Evolutionary conservation across 2,888 invertebrate species (phyloP).

Genomic region (Eupithecia tripunctaria): DNA sequence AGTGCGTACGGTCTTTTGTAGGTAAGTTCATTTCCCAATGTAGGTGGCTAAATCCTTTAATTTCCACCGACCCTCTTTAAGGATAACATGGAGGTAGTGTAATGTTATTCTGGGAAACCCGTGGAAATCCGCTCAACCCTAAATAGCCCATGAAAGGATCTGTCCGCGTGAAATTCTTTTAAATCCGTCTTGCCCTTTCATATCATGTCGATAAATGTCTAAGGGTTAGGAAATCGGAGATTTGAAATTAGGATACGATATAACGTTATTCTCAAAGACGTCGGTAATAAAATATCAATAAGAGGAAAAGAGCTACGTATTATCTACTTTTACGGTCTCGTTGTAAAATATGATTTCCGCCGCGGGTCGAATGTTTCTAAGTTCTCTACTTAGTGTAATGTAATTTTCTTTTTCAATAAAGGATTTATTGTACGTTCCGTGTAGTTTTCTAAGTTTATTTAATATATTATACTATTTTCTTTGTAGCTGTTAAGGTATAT

Average conservation of each 20-base stretch:
- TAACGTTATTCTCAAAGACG: not conserved
- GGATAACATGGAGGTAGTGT: not conserved
- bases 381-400: not conserved
- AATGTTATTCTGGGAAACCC: slow-evolving; percentile 11
- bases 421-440: too few relatives aligned
- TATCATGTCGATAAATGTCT: slow-evolving; percentile 3
- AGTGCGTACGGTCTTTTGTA: not conserved
- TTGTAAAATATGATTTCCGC: not conserved
- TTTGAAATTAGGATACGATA: not conserved
- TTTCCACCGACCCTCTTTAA: slow-evolving; percentile 5
- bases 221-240: not conserved
- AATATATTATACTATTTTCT: too few relatives aligned
- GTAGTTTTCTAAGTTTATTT: too few relatives aligned
- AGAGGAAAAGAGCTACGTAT: not conserved
- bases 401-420: too few relatives aligned
- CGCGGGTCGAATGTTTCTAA: not conserved
- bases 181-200: slow-evolving; percentile 7
- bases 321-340: not conserved
- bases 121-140: slow-evolving; percentile 9
- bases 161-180: slow-evolving; percentile 10
- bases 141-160: not conserved
- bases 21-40: not conserved
- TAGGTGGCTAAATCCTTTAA: slow-evolving; percentile 4
- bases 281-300: slow-evolving; percentile 1
- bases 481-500: too few relatives aligned